Base-by-base conservation (phyloP, 2,888 invertebrate species). In the Lepidochrysops patricia region DNA sequence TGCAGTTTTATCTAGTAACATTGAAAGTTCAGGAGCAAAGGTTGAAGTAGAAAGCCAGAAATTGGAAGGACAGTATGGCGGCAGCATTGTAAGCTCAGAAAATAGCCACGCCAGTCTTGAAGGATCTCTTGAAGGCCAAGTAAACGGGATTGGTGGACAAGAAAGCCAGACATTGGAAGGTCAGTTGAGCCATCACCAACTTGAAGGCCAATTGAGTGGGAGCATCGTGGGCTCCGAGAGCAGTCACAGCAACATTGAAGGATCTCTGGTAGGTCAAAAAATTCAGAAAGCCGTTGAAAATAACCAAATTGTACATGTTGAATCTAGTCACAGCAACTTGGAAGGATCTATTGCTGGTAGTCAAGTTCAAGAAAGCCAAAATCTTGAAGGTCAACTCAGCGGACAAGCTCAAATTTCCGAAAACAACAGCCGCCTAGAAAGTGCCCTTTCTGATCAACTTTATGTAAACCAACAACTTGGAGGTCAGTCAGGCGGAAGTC, bases 331-430 rank as follows among this genome's bases (percentile, higher is more conserved):
- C 13, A 25, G 48, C 48, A 49, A 26, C 49, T 25, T 49, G 12
- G 49, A 26, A 49, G 49, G n/a, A 25, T 12, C 49, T 49, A n/a
- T 49, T n/a, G n/a, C 49, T 49, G 49, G 49, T 49, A 25, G 49
- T 49, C n/a, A 49, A 13, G n/a, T 49, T 25, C 49, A 49, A n/a
- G 49, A 49, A n/a, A 49, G 49, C 49, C 50, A 50, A 50, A 26
- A 49, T 25, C 12, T 19, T n/a, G 49, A 49, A 49, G 49, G 25
- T 49, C n/a, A 49, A 23, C 26, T 49, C 1, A 49, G 26, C 49
- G 25, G 49, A 25, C 43, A 43, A 15, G 15, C 43, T 43, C 43
- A 7, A 9, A n/a, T 66, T n/a, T 25, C 49, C 25, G 49, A 25
- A 25, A 49, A 9, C 5, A 12, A 26, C 25, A 49, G n/a, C 15